Conservation (phyloP, 2,113 vertebrate genomes). For the Peromyscus californicus region DNA sequence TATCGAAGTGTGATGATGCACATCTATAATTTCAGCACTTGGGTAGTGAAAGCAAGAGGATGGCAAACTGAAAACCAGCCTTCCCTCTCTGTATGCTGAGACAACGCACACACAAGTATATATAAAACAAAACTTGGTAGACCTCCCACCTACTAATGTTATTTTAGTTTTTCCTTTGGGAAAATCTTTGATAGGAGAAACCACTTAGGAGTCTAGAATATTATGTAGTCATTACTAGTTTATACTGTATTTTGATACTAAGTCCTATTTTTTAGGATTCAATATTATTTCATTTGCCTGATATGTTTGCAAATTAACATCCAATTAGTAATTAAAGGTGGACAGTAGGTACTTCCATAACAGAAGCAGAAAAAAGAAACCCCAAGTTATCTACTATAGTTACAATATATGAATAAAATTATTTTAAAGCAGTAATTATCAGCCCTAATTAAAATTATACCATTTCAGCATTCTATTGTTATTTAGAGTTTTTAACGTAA, state of each 20-base stretch:
- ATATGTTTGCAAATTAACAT: neutral
- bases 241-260: neutral
- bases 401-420: constrained; percentile 7
- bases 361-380: neutral
- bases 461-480: neutral
- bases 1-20: neutral
- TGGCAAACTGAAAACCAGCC: neutral
- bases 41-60: neutral
- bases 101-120: neutral
- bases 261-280: neutral
- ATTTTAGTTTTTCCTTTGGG: neutral
- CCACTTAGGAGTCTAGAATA: neutral
- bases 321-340: neutral
- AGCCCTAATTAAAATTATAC: neutral
- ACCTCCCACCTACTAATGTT: neutral
- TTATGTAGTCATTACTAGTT: neutral
- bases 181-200: neutral
- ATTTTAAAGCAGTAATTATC: constrained; percentile 50
- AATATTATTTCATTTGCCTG: constrained; percentile 1
- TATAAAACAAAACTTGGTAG: neutral
- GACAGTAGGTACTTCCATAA: neutral
- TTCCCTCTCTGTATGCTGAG: neutral
- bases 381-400: neutral
- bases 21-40: neutral
- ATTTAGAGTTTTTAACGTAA: neutral